Base-by-base conservation (phyloP, 2,888 invertebrate species). In the Octodonta nipae region DNA sequence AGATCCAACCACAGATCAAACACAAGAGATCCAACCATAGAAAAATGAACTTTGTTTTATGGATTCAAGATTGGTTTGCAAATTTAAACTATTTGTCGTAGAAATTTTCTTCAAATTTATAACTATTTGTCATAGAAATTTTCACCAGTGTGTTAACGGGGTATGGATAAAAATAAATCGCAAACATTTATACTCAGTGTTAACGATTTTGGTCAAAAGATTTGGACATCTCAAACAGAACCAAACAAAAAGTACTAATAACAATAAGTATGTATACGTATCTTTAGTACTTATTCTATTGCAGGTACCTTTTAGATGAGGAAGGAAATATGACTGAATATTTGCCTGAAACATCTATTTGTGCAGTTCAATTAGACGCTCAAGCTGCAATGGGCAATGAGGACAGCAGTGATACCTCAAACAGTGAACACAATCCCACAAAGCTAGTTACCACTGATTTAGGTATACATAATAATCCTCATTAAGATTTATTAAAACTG, bases 181-280 rank as follows among this genome's bases (percentile, higher is more conserved):
- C 49, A 66, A 44, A 65, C 65, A n/a, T 54, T 49, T 41, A 47
- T 56, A 34, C 41, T 56, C 32, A 56, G 50, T 32, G 40, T 52
- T 11, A 54, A 56, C 40, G 52, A 54, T 17, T 49, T 48, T 25
- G 56, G 58, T 4, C 53, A 54, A 31, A 56, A 55, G 41, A 46
- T 56, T 15, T 56, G 54, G 33, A 54, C 55, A 10, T 52, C 53
- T 15, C 52, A 55, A 46, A 37, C 51, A 5, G 56, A 56, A 28
- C 50, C 51, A 6, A 41, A 38, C 13, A 52, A 54, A 44, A 52
- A 51, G 56, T 55, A 46, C 31, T 24, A 24, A 28, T n/a, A 27
- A 13, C 25, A 29, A n/a, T n/a, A n/a, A 27, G 24, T 28, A 30
- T 35, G 28, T 16, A 12, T 26, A 25, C 15, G 14, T 16, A 26